Percentiles rank a stretch among this genome's conserved stretches.
These are phyloP conservation scores for Phoxinus phoxinus DNA, from an alignment of 2,113 vertebrate species.

Conservation along the genomic window DNA sequence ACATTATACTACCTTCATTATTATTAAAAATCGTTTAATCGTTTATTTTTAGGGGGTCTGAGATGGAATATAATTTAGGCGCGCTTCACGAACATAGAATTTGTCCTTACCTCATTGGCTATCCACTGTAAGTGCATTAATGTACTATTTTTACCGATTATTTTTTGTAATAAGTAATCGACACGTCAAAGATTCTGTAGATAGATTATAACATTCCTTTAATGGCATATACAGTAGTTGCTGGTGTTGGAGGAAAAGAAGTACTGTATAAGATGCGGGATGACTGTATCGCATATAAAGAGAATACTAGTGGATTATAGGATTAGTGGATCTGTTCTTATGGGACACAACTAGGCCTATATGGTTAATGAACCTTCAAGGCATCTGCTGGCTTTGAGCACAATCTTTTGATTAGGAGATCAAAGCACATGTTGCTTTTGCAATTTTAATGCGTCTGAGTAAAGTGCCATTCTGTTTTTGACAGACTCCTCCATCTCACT, in stretches of 20 bases:
- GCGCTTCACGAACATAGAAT: background rate
- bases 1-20: conserved; percentile 5
- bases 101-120: background rate
- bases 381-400: conserved; percentile 47
- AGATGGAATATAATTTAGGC: background rate
- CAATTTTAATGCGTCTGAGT: conserved; percentile 3
- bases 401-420: conserved; percentile 56
- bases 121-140: background rate
- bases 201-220: background rate
- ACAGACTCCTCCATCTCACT: background rate
- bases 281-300: conserved; percentile 29
- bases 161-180: background rate
- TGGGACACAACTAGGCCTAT: conserved; percentile 8
- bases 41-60: background rate
- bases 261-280: background rate
- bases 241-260: background rate
- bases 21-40: background rate
- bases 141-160: background rate
- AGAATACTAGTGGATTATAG: conserved; percentile 27
- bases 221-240: background rate
- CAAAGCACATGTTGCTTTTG: conserved; percentile 49
- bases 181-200: background rate
- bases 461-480: conserved; percentile 31
- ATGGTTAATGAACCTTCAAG: conserved; percentile 37
- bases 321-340: conserved; percentile 20